Conservation (phyloP, 2,113 vertebrate species). For the Haemorhous mexicanus region DNA sequence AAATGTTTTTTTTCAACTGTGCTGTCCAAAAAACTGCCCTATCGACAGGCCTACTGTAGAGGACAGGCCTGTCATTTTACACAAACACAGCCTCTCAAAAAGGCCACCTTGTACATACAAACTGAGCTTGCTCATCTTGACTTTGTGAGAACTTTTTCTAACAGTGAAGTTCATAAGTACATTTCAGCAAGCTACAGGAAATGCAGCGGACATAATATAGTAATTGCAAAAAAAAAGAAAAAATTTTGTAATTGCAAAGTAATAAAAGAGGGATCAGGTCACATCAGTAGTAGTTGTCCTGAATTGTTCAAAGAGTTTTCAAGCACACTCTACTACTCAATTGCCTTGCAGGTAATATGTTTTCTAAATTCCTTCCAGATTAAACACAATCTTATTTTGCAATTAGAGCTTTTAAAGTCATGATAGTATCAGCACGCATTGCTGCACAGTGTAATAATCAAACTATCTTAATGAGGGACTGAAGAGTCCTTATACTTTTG, state of each 20-base stretch:
- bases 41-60: neutral
- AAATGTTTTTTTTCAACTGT: neutral
- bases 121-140: neutral
- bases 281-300: neutral
- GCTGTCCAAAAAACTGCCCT: neutral
- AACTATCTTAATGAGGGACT: neutral
- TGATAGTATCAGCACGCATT: neutral
- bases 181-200: neutral
- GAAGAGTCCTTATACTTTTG: neutral
- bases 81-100: neutral
- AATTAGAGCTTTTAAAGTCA: neutral
- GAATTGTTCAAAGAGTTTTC: neutral
- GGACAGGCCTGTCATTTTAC: neutral
- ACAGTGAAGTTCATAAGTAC: neutral
- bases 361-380: neutral
- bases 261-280: neutral
- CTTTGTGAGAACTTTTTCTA: neutral
- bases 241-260: neutral
- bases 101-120: neutral
- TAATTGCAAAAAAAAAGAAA: neutral
- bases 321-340: neutral
- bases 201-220: neutral
- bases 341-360: neutral
- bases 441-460: neutral
- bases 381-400: neutral